Base-by-base conservation (phyloP, 2,888 invertebrate genomes). In the Atethmia centrago region DNA sequence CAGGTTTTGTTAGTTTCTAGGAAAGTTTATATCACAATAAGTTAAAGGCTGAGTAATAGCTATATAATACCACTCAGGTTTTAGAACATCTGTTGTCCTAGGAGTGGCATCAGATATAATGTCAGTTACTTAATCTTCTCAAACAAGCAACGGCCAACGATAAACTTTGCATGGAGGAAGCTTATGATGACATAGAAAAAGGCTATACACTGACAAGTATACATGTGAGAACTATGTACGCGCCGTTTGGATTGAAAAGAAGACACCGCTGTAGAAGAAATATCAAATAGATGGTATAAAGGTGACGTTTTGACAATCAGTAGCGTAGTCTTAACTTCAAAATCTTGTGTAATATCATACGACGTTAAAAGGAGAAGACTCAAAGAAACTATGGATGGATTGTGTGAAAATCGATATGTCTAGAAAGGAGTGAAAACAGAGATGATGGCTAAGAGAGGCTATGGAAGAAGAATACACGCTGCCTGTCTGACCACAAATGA, bases 171-270 rank as follows among this genome's bases (percentile, higher is more conserved):
- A 36, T 51, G 40, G 62, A 80, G 40, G 74, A 64, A 51, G 40
- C 63, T 83, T 80, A 70, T 70, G 28, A 70, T 70, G 28, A 80
- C 74, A 80, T 53, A 55, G 31, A 70, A 73, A 58, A 72, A 55
- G 36, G n/a, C 71, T 59, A 45, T 47, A 21, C 45, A 62, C 28
- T 64, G 53, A 51, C 40, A 72, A 63, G 58, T 49, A 68, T n/a
- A 59, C 25, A 63, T 63, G 21, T 62, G 25, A 51, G 9, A 55
- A 68, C 40, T 55, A 3, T 12, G 51, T 7, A 16, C 16, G 10
- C 0, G 31, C 12, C 3, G 8, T 25, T n/a, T n/a, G 19, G 16
- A 21, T 61, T 49, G 3, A 14, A 63, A 25, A 63, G 12, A 28
- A 45, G 16, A 45, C 16, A 49, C 3, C 16, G n/a, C 7, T 49